phyloP scores from a whole-genome alignment of 2,888 invertebrate species.

The Andrena flavipes region DNA sequence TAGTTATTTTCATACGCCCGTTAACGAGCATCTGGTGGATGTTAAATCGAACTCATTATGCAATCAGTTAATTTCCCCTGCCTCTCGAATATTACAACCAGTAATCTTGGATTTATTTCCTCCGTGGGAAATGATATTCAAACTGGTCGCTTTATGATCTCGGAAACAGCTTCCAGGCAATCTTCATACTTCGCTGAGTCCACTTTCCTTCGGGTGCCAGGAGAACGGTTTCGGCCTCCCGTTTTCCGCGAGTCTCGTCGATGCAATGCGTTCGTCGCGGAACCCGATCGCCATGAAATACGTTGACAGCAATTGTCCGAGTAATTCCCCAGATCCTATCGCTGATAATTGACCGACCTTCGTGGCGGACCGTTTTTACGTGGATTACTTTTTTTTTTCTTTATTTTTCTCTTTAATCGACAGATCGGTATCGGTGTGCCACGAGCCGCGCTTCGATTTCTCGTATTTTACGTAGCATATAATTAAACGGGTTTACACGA shows the following conservation, averaged over 20 bases:
- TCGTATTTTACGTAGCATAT: neutral
- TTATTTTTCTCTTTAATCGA: neutral
- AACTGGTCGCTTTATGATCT: neutral
- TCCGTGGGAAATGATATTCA: constrained; percentile 1
- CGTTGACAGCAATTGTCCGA: constrained; percentile 14
- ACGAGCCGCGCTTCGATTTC: constrained; percentile 19
- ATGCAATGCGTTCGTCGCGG: neutral
- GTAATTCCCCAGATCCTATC: constrained; percentile 30
- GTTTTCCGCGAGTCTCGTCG: neutral
- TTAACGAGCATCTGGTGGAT: constrained; percentile 21
- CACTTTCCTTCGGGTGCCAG: neutral
- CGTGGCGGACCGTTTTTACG: constrained; percentile 1
- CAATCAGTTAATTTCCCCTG: constrained; percentile 6
- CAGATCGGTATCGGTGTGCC: constrained; percentile 23
- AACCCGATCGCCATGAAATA: constrained; percentile 20
- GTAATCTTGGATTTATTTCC: neutral
- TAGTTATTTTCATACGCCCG: constrained; percentile 19
- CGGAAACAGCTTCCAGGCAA: neutral
- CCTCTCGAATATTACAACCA: constrained; percentile 2
- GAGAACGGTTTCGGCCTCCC: neutral
- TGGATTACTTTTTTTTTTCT: constrained; percentile 1
- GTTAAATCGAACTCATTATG: constrained; percentile 5
- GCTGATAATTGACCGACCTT: constrained; percentile 27
- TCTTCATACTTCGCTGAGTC: constrained; percentile 13
- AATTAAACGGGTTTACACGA: constrained; percentile 24